Conservation (phyloP, 2,113 vertebrate genomes). For the Pluvialis apricaria region DNA sequence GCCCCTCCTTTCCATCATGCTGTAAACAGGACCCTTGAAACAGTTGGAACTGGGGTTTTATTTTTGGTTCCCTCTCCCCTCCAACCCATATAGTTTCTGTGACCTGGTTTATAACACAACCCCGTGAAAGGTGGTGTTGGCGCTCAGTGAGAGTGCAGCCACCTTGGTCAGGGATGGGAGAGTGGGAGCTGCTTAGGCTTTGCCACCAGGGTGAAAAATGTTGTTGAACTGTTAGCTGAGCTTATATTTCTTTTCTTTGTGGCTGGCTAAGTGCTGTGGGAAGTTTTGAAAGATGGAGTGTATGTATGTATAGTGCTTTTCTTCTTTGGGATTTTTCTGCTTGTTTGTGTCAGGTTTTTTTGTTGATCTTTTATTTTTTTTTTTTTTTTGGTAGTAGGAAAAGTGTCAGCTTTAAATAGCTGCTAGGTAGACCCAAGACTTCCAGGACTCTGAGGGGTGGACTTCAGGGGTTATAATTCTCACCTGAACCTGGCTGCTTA, state of each 20-base stretch:
- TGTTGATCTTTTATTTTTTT: neutral
- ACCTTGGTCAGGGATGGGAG: neutral
- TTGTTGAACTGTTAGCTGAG: neutral
- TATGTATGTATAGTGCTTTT: neutral
- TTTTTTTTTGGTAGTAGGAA: neutral
- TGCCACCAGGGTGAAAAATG: neutral
- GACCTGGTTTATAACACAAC: neutral
- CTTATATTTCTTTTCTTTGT: neutral
- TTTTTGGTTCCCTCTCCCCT: neutral
- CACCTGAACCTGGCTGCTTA: neutral
- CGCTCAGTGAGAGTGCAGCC: neutral
- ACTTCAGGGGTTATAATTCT: neutral
- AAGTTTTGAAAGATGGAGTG: neutral
- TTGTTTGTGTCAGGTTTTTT: neutral
- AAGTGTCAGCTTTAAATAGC: neutral
- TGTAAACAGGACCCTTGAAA: neutral
- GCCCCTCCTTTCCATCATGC: neutral
- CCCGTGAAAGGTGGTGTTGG: neutral
- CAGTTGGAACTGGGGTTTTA: neutral
- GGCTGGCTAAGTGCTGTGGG: neutral
- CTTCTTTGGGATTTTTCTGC: neutral
- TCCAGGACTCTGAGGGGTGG: neutral
- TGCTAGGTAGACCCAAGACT: neutral
- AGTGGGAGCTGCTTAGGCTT: neutral
- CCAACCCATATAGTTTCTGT: accelerated